Percentiles rank a stretch among this genome's conserved stretches.
Conservation (phyloP, 2,113 vertebrate species). For the Ceyx cyanopectus region DNA sequence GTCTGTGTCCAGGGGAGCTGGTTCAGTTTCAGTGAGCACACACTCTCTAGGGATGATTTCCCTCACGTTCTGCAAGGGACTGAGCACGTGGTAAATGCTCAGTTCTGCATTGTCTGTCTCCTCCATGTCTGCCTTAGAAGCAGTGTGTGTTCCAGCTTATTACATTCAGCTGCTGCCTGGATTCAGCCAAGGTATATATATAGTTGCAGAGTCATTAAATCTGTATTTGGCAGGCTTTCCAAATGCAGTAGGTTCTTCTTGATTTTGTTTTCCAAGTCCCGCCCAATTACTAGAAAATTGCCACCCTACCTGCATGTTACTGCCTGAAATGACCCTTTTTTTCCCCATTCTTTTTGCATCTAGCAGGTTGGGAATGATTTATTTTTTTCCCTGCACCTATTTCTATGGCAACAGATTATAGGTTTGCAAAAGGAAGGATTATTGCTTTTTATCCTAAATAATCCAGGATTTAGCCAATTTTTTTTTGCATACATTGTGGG, state of each 20-base stretch:
- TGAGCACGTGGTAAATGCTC: not conserved
- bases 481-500: not conserved
- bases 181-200: not conserved
- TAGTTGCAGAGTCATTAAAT: not conserved
- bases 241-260: not conserved
- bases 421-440: conserved; percentile 12
- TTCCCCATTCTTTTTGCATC: not conserved
- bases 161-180: not conserved
- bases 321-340: not conserved
- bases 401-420: conserved; percentile 52
- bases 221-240: not conserved
- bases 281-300: not conserved
- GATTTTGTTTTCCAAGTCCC: not conserved
- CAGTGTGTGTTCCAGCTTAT: not conserved
- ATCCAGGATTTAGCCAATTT: not conserved
- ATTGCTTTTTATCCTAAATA: conserved; percentile 23
- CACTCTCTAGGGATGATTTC: not conserved
- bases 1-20: not conserved
- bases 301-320: not conserved
- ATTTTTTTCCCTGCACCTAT: not conserved
- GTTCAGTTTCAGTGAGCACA: not conserved
- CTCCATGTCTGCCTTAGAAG: not conserved
- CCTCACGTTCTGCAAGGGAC: not conserved
- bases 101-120: not conserved
- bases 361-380: not conserved